Evolutionary conservation across 2,888 invertebrate species (phyloP).

Genomic region (Uropetala carovei): DNA sequence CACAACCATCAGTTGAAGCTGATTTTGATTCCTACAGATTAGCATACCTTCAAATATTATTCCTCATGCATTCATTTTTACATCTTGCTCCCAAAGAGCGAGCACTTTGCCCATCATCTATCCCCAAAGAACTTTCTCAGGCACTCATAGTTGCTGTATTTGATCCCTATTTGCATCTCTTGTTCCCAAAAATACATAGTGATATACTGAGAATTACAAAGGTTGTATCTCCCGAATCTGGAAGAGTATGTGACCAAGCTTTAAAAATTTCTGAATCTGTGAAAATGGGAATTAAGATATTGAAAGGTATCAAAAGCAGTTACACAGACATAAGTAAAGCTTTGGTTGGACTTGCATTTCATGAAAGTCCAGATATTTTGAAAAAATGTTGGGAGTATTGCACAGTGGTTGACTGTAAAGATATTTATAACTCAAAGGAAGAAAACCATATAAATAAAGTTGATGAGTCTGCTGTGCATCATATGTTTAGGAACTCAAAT

Average conservation of each 20-base stretch:
- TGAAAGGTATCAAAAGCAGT: conserved; percentile 72
- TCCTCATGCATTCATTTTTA: conserved; percentile 73
- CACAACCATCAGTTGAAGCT: not conserved
- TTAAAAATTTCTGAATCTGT: conserved; percentile 75
- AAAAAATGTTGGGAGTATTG: conserved; percentile 75
- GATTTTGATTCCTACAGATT: conserved; percentile 71
- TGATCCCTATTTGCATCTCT: conserved; percentile 75
- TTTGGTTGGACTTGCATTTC: conserved; percentile 79
- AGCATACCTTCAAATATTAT: conserved; percentile 76
- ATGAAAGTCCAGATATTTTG: conserved; percentile 78
- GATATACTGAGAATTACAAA: conserved; percentile 75
- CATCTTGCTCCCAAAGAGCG: conserved; percentile 75
- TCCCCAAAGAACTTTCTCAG: conserved; percentile 75
- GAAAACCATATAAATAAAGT: not conserved
- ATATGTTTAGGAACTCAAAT: not conserved
- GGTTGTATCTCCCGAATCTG: conserved; percentile 70
- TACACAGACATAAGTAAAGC: conserved; percentile 75
- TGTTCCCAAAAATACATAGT: conserved; percentile 75
- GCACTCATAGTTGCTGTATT: conserved; percentile 74
- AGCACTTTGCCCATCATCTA: conserved; percentile 72
- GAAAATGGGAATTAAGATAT: conserved; percentile 75
- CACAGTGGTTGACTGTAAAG: conserved; percentile 71
- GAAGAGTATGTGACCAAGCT: conserved; percentile 72
- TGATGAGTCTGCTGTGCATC: not conserved
- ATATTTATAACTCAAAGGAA: not conserved